Conservation (phyloP, 2,888 invertebrate species). For the Phymatocera aterrima region DNA sequence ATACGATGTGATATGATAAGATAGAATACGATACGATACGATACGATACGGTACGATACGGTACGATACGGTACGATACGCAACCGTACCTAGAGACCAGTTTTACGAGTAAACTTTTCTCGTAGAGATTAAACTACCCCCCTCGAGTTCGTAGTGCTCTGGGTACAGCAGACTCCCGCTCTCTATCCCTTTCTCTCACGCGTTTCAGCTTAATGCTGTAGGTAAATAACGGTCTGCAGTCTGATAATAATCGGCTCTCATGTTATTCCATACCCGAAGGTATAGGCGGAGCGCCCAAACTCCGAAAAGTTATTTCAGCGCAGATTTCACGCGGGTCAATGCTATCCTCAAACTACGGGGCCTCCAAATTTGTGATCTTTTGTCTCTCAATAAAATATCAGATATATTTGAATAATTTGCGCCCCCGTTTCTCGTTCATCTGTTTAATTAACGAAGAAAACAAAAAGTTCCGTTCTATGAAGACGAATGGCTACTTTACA, state of each 20-base stretch:
- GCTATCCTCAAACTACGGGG: background rate
- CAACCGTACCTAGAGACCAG: background rate
- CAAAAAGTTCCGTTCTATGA: background rate
- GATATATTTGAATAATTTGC: background rate
- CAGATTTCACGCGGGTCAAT: background rate
- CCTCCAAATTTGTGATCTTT: background rate
- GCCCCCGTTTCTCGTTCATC: background rate
- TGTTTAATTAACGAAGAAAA: background rate
- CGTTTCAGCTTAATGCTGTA: background rate
- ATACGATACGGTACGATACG: no score
- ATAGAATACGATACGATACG: no score
- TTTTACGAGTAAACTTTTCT: constrained; percentile 27
- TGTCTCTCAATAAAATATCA: background rate
- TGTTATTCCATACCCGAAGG: background rate
- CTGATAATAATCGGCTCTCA: constrained; percentile 13
- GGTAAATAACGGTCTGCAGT: background rate
- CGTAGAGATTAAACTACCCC: constrained; percentile 31
- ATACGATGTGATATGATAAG: no score
- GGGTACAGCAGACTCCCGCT: background rate
- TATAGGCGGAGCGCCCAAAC: background rate
- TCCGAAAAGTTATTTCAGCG: background rate
- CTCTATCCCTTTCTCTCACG: no score
- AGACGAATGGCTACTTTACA: background rate
- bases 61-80: no score
- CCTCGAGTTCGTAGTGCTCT: background rate